Evolutionary conservation across 2,113 vertebrate genomes (phyloP).

Genomic region (Pollimyrus isidori): DNA sequence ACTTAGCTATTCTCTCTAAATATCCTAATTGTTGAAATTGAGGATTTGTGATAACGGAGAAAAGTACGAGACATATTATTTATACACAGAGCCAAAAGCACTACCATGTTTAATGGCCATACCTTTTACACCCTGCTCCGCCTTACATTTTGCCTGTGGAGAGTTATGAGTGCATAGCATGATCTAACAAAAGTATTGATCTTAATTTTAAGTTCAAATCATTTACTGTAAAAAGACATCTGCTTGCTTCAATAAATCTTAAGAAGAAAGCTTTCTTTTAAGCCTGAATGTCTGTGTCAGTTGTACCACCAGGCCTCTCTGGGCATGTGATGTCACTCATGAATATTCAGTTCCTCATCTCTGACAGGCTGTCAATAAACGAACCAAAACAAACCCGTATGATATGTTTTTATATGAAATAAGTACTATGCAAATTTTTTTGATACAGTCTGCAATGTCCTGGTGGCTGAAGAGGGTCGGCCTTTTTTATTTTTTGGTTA

Average conservation of each 20-base stretch:
- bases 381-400: background rate
- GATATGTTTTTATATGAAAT: background rate
- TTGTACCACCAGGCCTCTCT: background rate
- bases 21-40: background rate
- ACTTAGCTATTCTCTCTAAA: background rate
- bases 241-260: background rate
- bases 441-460: background rate
- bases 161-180: background rate
- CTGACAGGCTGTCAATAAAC: background rate
- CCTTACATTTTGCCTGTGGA: background rate
- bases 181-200: background rate
- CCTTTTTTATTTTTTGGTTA: background rate
- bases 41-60: background rate
- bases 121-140: background rate
- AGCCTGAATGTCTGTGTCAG: background rate
- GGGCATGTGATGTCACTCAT: background rate
- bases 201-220: background rate
- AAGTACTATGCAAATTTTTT: background rate
- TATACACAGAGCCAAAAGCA: background rate
- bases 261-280: background rate
- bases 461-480: background rate
- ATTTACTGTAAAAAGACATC: background rate
- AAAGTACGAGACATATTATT: background rate
- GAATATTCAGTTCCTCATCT: background rate
- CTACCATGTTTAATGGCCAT: background rate